Evolutionary conservation across 2,113 vertebrate genomes (phyloP).

Genomic region (Periophthalmodon schlosseri): DNA sequence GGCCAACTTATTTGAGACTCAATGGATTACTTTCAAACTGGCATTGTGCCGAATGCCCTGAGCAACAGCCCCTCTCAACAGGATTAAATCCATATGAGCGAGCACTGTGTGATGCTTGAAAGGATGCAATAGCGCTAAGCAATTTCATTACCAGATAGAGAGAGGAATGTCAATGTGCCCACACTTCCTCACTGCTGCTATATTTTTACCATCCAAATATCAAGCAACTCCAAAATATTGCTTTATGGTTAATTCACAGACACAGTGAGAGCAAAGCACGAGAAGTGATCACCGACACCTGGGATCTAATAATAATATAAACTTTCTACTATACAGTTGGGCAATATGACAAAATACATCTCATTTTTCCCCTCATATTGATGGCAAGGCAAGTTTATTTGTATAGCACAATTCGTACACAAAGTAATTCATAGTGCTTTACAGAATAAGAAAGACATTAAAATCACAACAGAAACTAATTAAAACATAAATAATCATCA

Average conservation of each 20-base stretch:
- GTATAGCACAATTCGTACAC: too few relatives aligned
- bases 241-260: constrained; percentile 52
- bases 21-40: constrained; percentile 59
- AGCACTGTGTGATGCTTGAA: constrained; percentile 69
- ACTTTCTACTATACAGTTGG: not conserved
- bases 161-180: constrained; percentile 61
- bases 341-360: too few relatives aligned
- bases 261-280: constrained; percentile 36
- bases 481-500: too few relatives aligned
- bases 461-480: too few relatives aligned
- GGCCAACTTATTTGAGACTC: constrained; percentile 50
- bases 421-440: too few relatives aligned
- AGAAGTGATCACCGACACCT: constrained; percentile 15
- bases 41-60: constrained; percentile 61
- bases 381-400: too few relatives aligned
- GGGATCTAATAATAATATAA: not conserved
- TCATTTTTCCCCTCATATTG: too few relatives aligned
- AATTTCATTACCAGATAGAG: constrained; percentile 72
- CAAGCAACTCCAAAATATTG: constrained; percentile 49
- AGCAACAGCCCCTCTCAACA: constrained; percentile 59
- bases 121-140: constrained; percentile 64
- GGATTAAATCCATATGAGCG: constrained; percentile 67
- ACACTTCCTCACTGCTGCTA: constrained; percentile 44
- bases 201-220: constrained; percentile 47
- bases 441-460: too few relatives aligned